Evolutionary conservation across 2,888 invertebrate genomes (phyloP).

Genomic region (Bombyx huttoni): DNA sequence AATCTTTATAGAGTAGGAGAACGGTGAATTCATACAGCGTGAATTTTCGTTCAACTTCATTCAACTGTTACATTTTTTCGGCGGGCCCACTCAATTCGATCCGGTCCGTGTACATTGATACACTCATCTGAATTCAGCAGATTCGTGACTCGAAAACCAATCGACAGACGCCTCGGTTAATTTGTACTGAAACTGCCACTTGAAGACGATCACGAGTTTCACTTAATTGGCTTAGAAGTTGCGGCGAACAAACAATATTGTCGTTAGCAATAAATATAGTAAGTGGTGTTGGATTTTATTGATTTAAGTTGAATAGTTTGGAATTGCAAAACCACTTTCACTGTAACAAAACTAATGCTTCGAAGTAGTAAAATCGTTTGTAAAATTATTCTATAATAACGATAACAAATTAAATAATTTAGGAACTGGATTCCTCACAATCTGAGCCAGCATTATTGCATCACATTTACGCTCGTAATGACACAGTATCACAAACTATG

Average conservation of each 20-base stretch:
- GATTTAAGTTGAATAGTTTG: background rate
- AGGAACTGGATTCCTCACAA: too few species aligned
- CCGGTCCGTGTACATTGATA: conserved; percentile 47
- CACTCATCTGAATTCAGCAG: conserved; percentile 55
- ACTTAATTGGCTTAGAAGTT: conserved; percentile 43
- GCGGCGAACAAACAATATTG: conserved; percentile 30
- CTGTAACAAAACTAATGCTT: background rate
- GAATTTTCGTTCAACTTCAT: background rate
- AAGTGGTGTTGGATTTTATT: conserved; percentile 4
- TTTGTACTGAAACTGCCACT: conserved; percentile 45
- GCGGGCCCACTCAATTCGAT: conserved; percentile 9
- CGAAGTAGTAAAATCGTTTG: too few species aligned
- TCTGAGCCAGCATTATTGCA: too few species aligned
- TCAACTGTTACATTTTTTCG: conserved; percentile 1
- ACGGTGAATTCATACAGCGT: too few species aligned
- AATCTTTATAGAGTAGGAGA: too few species aligned
- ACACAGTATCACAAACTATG: too few species aligned
- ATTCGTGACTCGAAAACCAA: conserved; percentile 48
- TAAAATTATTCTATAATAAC: too few species aligned
- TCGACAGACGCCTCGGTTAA: conserved; percentile 38
- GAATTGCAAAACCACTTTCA: background rate
- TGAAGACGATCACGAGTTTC: conserved; percentile 35
- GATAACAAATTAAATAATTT: too few species aligned
- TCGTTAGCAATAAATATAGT: conserved; percentile 22
- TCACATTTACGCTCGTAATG: too few species aligned